Base-by-base conservation (phyloP, 2,113 vertebrate species). In the Erythrolamprus reginae region DNA sequence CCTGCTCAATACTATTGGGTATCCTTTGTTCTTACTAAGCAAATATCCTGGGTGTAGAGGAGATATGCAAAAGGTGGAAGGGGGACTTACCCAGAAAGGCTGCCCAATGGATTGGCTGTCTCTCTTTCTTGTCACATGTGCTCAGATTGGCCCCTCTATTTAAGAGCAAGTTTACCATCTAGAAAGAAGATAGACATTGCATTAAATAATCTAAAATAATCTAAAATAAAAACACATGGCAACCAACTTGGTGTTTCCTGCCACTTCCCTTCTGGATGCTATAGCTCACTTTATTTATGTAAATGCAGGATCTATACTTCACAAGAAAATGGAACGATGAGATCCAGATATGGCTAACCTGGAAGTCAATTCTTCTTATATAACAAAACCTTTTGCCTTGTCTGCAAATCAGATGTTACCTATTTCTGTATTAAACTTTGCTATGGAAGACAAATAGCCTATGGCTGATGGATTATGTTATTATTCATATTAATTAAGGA, bases 101-200 rank as follows among this genome's bases (percentile, higher is more conserved):
- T 5, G 98, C 98, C 98, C 98, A 99, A 96, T 99, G 99, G 93
- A 99, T 96, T 89, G 99, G 97, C 94, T 99, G 98, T 24, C 98
- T 96, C 28, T 99, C 98, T 95, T 98, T 99, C 96, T 99, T 98
- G 96, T 99, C 99, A 52, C 98, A 98, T 91, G 97, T 97, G 86
- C 96, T 97, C 90, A 98, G 96, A 89, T 96, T 98, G 94, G 98
- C 98, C 89, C 98, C 98, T 95, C 98, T 99, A 93, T 96, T 98
- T 91, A 99, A 96, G 82, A 99, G 97, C 97, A 99, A 90, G 89
- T 98, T 98, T 94, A 99, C 98, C 96, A 98, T 99, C 99, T 99
- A 65, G 88, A 52, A 91, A 92, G 86, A 77, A 89, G 26, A 84
- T 17, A 6, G 65, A 6, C 10, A 0, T 42, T 77, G 82, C 38